Conservation (phyloP, 2,888 invertebrate genomes). For the Listrodromus nycthemerus region DNA sequence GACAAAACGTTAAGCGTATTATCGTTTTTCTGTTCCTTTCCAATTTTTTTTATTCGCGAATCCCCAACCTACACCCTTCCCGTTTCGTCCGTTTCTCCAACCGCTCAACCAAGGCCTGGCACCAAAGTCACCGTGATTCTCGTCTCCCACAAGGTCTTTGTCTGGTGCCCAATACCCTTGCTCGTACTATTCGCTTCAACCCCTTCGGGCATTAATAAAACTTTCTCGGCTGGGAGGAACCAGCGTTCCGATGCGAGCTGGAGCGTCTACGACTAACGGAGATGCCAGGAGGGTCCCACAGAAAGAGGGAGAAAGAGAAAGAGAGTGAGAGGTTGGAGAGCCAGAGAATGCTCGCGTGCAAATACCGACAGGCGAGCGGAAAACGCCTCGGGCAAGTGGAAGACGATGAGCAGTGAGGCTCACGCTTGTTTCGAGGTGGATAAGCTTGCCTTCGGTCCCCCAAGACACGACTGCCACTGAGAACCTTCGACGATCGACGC, state of each 20-base stretch:
- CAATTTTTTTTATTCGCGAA: background rate
- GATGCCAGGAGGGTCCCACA: background rate
- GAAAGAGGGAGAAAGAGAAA: slow-evolving; percentile 39
- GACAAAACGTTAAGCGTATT: slow-evolving; percentile 64
- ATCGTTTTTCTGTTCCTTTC: slow-evolving; percentile 37
- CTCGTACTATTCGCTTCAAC: slow-evolving; percentile 30
- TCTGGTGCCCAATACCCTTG: slow-evolving; percentile 21
- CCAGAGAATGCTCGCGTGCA: slow-evolving; percentile 72
- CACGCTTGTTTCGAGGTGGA: slow-evolving; percentile 30
- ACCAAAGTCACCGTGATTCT: slow-evolving; percentile 35
- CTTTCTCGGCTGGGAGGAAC: slow-evolving; percentile 72
- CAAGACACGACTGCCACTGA: slow-evolving; percentile 22
- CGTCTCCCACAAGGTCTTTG: slow-evolving; percentile 36
- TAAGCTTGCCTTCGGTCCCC: background rate
- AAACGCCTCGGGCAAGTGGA: slow-evolving; percentile 71
- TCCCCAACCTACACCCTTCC: background rate
- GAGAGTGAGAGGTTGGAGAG: slow-evolving; percentile 30
- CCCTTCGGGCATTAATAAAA: slow-evolving; percentile 77
- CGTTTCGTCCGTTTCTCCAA: slow-evolving; percentile 39
- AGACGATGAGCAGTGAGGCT: slow-evolving; percentile 47
- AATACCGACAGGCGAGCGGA: slow-evolving; percentile 75
- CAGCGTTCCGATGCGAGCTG: slow-evolving; percentile 64
- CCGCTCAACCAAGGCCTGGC: slow-evolving; percentile 5
- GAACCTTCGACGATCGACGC: slow-evolving; percentile 6
- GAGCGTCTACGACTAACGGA: slow-evolving; percentile 43